Conservation (phyloP, 1,140 invertebrate species). For the Polypedilum vanderplanki region DNA sequence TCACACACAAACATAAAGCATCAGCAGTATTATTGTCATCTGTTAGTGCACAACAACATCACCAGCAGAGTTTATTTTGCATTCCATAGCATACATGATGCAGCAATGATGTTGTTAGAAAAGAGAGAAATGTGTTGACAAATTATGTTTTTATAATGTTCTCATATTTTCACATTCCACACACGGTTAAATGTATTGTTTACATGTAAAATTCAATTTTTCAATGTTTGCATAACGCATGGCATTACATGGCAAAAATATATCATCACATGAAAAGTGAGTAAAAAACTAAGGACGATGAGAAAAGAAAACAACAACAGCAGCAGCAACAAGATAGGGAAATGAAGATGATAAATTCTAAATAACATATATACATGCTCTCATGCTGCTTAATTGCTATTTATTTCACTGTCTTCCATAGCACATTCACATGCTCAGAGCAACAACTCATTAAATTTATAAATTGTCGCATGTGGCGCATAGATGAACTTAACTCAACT, state of each 20-base stretch:
- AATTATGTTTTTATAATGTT: slow-evolving; percentile 13
- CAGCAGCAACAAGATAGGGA: no score
- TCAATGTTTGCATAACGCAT: not conserved
- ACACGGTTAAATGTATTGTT: not conserved
- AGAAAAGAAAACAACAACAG: not conserved
- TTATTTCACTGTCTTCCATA: not conserved
- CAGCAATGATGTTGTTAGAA: not conserved
- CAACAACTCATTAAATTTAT: not conserved
- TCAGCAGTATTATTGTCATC: no score
- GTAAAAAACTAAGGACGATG: not conserved
- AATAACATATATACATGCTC: no score
- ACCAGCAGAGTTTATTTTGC: not conserved
- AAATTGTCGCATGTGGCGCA: not conserved
- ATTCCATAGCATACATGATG: not conserved
- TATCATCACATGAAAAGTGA: not conserved
- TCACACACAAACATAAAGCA: no score
- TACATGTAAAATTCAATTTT: not conserved
- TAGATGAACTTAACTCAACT: slow-evolving; percentile 3
- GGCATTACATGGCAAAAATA: not conserved
- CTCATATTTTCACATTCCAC: not conserved
- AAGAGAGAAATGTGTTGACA: not conserved
- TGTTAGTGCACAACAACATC: no score
- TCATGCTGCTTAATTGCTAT: not conserved
- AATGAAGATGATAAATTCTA: no score
- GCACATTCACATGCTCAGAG: not conserved